Evolutionary conservation across 2,797 vertebrate species (phyloP).

Genomic region (Lacerta bilineata): DNA sequence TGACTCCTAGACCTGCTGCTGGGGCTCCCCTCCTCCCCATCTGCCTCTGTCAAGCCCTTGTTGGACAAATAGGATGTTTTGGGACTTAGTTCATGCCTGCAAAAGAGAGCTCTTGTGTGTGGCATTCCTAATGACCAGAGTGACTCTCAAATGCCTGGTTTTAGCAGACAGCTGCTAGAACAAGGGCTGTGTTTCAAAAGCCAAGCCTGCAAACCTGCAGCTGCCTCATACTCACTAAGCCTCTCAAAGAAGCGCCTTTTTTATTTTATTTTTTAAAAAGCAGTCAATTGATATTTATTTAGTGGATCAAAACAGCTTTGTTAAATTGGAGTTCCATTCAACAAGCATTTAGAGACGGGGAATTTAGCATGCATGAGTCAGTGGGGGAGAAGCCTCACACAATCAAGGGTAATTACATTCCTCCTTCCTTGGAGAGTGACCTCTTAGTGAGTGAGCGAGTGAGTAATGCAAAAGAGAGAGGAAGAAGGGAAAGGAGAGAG

Average conservation of each 20-base stretch:
- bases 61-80: background rate
- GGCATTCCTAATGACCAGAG: constrained; percentile 41
- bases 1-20: background rate
- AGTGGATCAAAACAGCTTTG: constrained; percentile 67
- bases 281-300: constrained; percentile 74
- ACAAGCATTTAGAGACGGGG: constrained; percentile 22
- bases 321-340: constrained; percentile 55
- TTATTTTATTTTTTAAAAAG: background rate
- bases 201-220: constrained; percentile 45
- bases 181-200: background rate
- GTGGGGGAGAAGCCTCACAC: constrained; percentile 58
- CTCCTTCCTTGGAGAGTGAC: background rate
- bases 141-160: background rate
- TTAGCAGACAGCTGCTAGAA: background rate
- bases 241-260: constrained; percentile 60
- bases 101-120: background rate
- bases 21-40: background rate
- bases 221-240: background rate
- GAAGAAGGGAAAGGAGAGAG: background rate
- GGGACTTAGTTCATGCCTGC: no score
- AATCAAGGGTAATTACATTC: constrained; percentile 50
- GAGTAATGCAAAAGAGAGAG: background rate
- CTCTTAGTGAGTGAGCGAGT: no score
- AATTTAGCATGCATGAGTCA: constrained; percentile 56
- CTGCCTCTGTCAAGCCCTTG: background rate